These are phyloP conservation scores for Archips crataeganus DNA, from an alignment of 2,888 invertebrate genomes.

Conservation along the genomic window DNA sequence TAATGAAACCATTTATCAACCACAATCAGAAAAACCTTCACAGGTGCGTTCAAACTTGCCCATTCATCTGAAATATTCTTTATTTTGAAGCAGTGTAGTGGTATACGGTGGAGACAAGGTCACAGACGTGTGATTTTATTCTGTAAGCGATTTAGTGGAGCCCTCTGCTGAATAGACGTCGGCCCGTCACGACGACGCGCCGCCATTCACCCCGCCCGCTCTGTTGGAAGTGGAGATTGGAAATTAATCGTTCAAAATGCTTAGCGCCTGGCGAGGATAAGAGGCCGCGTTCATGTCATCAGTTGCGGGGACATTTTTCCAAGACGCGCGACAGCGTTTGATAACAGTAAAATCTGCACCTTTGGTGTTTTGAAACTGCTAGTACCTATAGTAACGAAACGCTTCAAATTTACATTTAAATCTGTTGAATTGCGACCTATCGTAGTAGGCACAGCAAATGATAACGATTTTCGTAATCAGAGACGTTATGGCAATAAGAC, in stretches of 20 bases:
- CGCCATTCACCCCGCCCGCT: slow-evolving; percentile 25
- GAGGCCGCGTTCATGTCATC: not conserved
- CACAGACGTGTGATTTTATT: not conserved
- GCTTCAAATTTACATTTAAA: not conserved
- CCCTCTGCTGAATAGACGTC: slow-evolving; percentile 12
- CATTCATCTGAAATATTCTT: too few species aligned
- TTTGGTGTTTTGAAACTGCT: too few species aligned
- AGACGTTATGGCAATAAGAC: too few species aligned
- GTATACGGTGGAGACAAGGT: not conserved
- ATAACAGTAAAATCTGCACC: not conserved
- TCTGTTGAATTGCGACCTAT: not conserved
- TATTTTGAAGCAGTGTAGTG: not conserved
- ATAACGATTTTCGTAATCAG: too few species aligned
- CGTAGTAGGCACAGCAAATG: not conserved
- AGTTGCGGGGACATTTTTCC: not conserved
- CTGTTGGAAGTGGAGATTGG: slow-evolving; percentile 39
- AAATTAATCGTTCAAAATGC: slow-evolving; percentile 37
- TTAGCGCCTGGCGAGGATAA: not conserved
- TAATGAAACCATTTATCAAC: too few species aligned
- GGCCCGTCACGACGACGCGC: slow-evolving; percentile 20
- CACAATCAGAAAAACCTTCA: too few species aligned
- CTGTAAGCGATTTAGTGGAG: not conserved
- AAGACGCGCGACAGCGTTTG: not conserved
- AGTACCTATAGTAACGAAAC: too few species aligned
- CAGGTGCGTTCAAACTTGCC: too few species aligned